These are phyloP conservation scores for Microvelia longipes DNA, from an alignment of 1,140 invertebrate species.

Conservation along the genomic window DNA sequence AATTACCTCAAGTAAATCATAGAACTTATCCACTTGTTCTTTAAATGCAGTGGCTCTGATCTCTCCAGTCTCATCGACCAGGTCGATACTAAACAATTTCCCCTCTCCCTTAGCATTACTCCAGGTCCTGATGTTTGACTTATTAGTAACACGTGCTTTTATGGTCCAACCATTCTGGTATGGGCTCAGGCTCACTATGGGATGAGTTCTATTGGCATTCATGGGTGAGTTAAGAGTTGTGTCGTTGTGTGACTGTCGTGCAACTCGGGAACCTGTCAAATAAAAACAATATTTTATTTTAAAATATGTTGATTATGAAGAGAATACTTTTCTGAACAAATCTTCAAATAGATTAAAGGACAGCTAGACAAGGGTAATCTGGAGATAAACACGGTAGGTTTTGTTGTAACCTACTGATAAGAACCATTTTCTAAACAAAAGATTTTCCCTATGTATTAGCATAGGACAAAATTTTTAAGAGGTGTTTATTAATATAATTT, in stretches of 20 bases:
- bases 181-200: constrained; percentile 67
- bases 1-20: constrained; percentile 69
- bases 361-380: too few relatives aligned
- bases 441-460: too few relatives aligned
- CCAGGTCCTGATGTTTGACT: constrained; percentile 69
- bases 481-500: too few relatives aligned
- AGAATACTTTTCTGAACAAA: too few relatives aligned
- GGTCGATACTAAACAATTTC: constrained; percentile 81
- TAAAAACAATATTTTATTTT: constrained; percentile 8
- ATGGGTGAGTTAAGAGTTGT: constrained; percentile 10
- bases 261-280: too few relatives aligned
- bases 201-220: constrained; percentile 29
- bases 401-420: too few relatives aligned
- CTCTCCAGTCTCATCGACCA: constrained; percentile 86
- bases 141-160: constrained; percentile 73
- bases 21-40: constrained; percentile 77
- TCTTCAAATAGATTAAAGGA: too few relatives aligned
- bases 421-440: too few relatives aligned
- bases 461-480: too few relatives aligned
- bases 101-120: constrained; percentile 84
- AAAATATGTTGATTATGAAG: too few relatives aligned
- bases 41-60: constrained; percentile 90
- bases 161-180: constrained; percentile 92
- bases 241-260: constrained; percentile 7
- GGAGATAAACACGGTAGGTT: too few relatives aligned